Conservation (phyloP, 92 coral and sea anemone species). For the Phymanthus crucifer region DNA sequence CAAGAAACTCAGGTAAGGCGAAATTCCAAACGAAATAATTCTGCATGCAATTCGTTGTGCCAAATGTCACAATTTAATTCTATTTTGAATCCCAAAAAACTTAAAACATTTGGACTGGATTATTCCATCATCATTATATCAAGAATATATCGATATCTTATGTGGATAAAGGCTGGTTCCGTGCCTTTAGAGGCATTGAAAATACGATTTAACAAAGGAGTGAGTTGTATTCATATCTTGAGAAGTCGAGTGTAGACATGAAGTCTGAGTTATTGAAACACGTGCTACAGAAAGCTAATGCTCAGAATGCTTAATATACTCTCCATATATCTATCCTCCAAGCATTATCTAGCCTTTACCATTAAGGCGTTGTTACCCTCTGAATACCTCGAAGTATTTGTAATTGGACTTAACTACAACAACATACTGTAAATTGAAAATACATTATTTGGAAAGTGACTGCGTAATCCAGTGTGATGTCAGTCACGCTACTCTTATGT, state of each 20-base stretch:
- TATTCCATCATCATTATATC: neutral
- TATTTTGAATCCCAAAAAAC: neutral
- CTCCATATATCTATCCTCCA: neutral
- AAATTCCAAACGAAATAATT: neutral
- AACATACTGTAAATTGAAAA: neutral
- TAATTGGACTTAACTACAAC: neutral
- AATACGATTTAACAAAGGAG: neutral
- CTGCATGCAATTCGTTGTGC: neutral
- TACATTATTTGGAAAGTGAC: neutral
- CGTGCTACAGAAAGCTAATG: neutral
- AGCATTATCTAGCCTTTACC: neutral
- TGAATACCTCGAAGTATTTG: neutral
- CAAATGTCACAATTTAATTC: neutral
- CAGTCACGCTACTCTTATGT: neutral
- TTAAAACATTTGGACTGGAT: neutral
- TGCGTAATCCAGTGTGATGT: neutral
- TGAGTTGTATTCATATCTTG: neutral
- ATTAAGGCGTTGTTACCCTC: neutral
- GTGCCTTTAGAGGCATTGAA: neutral
- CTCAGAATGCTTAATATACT: neutral
- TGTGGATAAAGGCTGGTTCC: neutral
- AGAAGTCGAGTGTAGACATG: neutral
- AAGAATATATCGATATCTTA: neutral
- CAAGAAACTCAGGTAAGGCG: slow-evolving; percentile 72
- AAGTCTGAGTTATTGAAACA: neutral